These are phyloP conservation scores for Morpho achilles DNA, from an alignment of 2,888 invertebrate genomes.

Conservation along the genomic window DNA sequence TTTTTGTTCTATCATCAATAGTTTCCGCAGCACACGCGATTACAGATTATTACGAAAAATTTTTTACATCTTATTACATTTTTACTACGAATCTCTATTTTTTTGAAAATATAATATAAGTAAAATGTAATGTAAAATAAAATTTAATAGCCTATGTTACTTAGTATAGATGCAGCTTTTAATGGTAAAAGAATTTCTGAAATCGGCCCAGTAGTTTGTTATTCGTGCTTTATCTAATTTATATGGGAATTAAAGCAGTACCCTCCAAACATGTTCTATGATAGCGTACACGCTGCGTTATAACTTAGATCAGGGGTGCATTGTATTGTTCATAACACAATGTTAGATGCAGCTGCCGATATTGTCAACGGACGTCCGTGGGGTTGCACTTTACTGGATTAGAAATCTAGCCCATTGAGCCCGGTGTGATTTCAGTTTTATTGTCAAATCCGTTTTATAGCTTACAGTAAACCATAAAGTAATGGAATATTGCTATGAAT, in stretches of 20 bases:
- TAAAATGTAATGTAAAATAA: too few relatives aligned
- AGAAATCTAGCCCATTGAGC: slow-evolving; percentile 19
- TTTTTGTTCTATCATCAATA: too few relatives aligned
- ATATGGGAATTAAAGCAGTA: background rate
- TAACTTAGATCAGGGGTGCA: slow-evolving; percentile 42
- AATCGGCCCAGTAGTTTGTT: too few relatives aligned
- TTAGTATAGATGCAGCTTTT: too few relatives aligned
- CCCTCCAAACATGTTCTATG: slow-evolving; percentile 14
- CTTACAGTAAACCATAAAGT: background rate
- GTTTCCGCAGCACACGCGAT: too few relatives aligned
- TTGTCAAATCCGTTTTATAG: slow-evolving; percentile 7
- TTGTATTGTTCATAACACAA: slow-evolving; percentile 35
- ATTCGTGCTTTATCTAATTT: background rate
- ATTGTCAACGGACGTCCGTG: slow-evolving; percentile 21
- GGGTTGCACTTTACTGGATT: slow-evolving; percentile 26
- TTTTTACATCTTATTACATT: too few relatives aligned
- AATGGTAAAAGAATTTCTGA: too few relatives aligned
- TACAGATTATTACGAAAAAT: too few relatives aligned
- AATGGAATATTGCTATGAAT: background rate
- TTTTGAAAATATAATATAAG: too few relatives aligned
- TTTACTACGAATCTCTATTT: too few relatives aligned
- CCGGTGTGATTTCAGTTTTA: slow-evolving; percentile 20
- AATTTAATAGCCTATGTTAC: too few relatives aligned
- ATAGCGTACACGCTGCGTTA: slow-evolving; percentile 23
- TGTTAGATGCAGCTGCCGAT: slow-evolving; percentile 46